Percentiles rank a stretch among this genome's conserved stretches.
phyloP scores from a whole-genome alignment of 2,113 vertebrate genomes.

The Megaceryle torquata region DNA sequence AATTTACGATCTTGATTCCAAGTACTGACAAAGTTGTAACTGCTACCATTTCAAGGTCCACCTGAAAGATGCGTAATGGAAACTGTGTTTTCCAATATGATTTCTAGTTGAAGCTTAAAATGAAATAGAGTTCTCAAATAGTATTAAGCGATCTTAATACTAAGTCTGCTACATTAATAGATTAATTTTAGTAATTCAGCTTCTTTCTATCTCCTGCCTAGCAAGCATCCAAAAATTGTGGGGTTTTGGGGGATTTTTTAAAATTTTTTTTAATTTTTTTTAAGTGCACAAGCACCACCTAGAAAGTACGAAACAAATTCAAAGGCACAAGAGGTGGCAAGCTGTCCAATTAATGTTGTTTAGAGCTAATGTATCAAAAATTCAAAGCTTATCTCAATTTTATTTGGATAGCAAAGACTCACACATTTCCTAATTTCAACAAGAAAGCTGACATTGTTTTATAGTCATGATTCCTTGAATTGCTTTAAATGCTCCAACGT shows the following conservation, averaged over 20 bases:
- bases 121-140: not conserved
- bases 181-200: not conserved
- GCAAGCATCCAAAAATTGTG: not conserved
- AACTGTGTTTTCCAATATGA: no score
- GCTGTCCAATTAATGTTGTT: not conserved
- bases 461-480: not conserved
- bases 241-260: no score
- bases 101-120: no score
- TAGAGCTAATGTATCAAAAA: not conserved
- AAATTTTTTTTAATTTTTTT: no score
- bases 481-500: not conserved
- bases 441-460: slow-evolving; percentile 18
- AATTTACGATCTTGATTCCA: not conserved
- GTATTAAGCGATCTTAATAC: not conserved
- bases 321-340: not conserved
- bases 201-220: not conserved
- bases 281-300: not conserved
- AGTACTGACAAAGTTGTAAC: not conserved
- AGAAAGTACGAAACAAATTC: not conserved
- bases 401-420: not conserved
- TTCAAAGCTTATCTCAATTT: not conserved
- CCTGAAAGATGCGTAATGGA: not conserved
- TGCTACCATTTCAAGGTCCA: not conserved
- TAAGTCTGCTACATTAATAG: not conserved
- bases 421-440: not conserved